Evolutionary conservation across 2,888 invertebrate genomes (phyloP), one percentile per base, ranked within the genome.

Genomic region (Therioaphis trifolii): DNA sequence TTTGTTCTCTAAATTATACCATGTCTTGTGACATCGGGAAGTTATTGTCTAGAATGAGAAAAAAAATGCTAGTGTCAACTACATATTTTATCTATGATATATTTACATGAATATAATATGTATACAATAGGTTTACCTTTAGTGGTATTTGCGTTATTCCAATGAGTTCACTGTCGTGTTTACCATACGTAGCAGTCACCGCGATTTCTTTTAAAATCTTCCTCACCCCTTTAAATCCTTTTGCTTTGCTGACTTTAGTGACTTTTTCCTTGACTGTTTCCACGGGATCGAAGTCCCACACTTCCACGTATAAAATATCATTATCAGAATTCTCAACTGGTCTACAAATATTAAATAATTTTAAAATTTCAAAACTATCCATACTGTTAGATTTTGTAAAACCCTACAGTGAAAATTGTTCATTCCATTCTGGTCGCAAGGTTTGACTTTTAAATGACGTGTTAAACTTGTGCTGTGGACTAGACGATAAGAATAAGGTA

Each of bases 171-270:
- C 99, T 98, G 86, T 97, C 94, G 89, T 94, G 96, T 90, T 93
- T 96, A 86, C 98, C 94, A 0, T 96, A 96, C 0, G 97, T 96
- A 68, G 98, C 98, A 0, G 98, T 97, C n/a, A 98, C 93, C 0
- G 95, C 95, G 84, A 96, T 95, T 89, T 96, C 96, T 88, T 96
- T 96, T 90, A 96, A 93, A 55, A 96, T 89, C 88, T 95, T 96
- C 46, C 94, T 91, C 24, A 96, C 90, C 0, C 96, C 96, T 88
- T 93, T 93, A 0, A 95, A 93, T 0, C 95, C 96, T 89, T 96
- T 96, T 0, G 96, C 94, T 87, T 94, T 95, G 86, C 93, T 93
- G 85, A 96, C 91, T 89, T 95, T 95, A 75, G 93, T 93, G 90
- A 96, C 93, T 89, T 96, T 96, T 88, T 95, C 95, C 85, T 93